Evolutionary conservation across 2,888 invertebrate species (phyloP).

Genomic region (Coecobrya sp.): DNA sequence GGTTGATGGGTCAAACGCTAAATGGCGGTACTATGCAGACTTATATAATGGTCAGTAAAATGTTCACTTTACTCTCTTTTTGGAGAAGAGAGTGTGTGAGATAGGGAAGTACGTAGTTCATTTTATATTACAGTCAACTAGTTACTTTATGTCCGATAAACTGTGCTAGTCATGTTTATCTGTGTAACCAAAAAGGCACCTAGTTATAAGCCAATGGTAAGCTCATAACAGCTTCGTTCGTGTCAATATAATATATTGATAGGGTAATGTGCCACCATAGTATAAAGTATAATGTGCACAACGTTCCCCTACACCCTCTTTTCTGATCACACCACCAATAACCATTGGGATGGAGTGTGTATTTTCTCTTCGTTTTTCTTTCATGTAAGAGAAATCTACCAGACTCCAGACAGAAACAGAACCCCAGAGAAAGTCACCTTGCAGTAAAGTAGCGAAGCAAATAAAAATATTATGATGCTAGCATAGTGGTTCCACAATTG

Average conservation of each 20-base stretch:
- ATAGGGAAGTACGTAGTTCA: conserved; percentile 34
- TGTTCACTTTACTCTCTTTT: conserved; percentile 25
- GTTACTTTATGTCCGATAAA: conserved; percentile 72
- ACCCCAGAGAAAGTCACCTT: conserved; percentile 6
- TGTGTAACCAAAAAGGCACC: background rate
- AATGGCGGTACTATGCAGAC: conserved; percentile 4
- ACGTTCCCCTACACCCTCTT: conserved; percentile 4
- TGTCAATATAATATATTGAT: conserved; percentile 12
- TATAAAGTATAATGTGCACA: background rate
- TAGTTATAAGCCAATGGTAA: background rate
- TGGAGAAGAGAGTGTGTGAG: background rate
- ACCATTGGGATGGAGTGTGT: background rate
- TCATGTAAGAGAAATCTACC: background rate
- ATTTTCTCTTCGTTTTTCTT: background rate
- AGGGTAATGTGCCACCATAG: background rate
- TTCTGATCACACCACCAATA: background rate
- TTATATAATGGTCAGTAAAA: conserved; percentile 69
- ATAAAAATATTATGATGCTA: conserved; percentile 71
- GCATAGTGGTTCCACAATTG: conserved; percentile 19
- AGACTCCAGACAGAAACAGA: conserved; percentile 13
- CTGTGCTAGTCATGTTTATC: conserved; percentile 62
- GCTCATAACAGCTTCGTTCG: background rate
- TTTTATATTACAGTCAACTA: conserved; percentile 61
- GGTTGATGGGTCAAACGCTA: conserved; percentile 41
- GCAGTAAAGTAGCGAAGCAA: conserved; percentile 56